phyloP scores from a whole-genome alignment of 1,140 invertebrate genomes.

The Drosophila novamexicana region DNA sequence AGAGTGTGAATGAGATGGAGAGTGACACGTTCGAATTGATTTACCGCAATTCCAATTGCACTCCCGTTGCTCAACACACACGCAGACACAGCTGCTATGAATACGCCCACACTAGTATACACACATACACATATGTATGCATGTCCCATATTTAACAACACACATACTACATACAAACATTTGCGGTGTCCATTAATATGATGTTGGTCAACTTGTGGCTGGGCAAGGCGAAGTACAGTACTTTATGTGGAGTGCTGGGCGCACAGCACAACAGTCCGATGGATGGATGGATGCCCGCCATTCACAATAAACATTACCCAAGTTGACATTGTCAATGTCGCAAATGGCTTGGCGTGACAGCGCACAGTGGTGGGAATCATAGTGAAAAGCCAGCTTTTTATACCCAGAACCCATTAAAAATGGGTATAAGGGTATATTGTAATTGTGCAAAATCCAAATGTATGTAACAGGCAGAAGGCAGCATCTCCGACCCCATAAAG shows the following conservation, averaged over 20 bases:
- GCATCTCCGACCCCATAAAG: too few relatives aligned
- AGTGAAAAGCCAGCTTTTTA: too few relatives aligned
- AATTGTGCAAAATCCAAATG: too few relatives aligned
- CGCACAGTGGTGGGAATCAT: conserved; percentile 8
- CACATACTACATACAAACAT: neutral
- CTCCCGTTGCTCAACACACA: neutral
- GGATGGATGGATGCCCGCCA: conserved; percentile 8
- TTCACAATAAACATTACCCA: conserved; percentile 29
- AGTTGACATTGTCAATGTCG: conserved; percentile 38
- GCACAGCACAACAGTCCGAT: neutral
- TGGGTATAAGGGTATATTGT: too few relatives aligned
- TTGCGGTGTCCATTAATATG: conserved; percentile 34
- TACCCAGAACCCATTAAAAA: too few relatives aligned
- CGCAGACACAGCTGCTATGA: conserved; percentile 19
- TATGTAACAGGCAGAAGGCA: too few relatives aligned
- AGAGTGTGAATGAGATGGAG: conserved; percentile 9
- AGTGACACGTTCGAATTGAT: conserved; percentile 32
- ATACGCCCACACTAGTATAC: conserved; percentile 7
- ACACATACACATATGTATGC: neutral
- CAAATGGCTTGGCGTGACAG: conserved; percentile 24
- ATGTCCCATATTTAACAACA: neutral
- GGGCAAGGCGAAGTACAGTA: neutral
- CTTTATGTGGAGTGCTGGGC: conserved; percentile 22
- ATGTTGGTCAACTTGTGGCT: conserved; percentile 27
- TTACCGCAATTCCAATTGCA: conserved; percentile 41